Percentiles rank a stretch among this genome's conserved stretches.
Evolutionary conservation across 1,140 invertebrate species (phyloP).

Genomic region (Penaeus vannamei): DNA sequence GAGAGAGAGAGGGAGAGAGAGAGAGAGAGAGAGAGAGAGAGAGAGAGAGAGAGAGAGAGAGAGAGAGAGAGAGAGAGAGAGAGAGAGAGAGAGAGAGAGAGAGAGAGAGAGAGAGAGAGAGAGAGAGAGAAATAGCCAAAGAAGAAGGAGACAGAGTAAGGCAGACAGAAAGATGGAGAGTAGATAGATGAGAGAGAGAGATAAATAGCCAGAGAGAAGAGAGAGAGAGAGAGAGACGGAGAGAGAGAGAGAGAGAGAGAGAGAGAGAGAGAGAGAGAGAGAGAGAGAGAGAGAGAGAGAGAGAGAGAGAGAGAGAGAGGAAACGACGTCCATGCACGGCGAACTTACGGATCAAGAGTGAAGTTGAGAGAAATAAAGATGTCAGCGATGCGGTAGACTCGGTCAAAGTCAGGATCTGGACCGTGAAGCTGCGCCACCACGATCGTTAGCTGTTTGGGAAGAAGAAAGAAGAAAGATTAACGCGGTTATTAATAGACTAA

Average conservation of each 20-base stretch:
- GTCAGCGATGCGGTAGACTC: constrained; percentile 79
- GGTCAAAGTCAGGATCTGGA: constrained; percentile 67
- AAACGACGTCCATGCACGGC: neutral
- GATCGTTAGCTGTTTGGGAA: constrained; percentile 78
- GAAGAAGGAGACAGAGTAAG: neutral
- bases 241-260: constrained; percentile 24
- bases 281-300: neutral
- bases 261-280: neutral
- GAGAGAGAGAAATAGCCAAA: neutral
- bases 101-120: neutral
- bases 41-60: no score
- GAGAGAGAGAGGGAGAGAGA: neutral
- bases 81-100: neutral
- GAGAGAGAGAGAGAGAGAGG: neutral
- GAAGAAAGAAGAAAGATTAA: neutral
- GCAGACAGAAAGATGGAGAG: neutral
- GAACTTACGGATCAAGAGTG: constrained; percentile 85
- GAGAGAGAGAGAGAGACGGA: neutral
- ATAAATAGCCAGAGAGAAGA: neutral
- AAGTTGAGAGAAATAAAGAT: constrained; percentile 86
- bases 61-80: no score
- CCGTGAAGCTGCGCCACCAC: constrained; percentile 76
- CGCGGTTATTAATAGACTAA: neutral
- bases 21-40: neutral
- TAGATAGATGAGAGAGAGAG: no score